Base-by-base conservation (phyloP, 2,113 vertebrate species). In the Neodon shergylaensis region DNA sequence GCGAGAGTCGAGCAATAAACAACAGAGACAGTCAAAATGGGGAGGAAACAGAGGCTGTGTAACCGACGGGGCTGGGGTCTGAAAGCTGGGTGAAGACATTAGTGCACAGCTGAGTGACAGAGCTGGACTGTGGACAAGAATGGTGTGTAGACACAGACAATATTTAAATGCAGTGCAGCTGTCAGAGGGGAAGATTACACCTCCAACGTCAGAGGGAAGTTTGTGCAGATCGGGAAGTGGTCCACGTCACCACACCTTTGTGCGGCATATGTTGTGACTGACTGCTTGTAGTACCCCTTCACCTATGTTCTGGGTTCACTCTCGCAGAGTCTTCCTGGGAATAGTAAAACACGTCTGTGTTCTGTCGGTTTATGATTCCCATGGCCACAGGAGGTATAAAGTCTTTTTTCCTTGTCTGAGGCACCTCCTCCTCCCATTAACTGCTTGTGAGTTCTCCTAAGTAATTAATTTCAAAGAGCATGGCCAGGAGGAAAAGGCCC, bases 111-210 rank as follows among this genome's bases (percentile, higher is more conserved):
- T 96, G 93, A 97, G 54, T 58, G 77, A 47, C 88, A 96, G 79
- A 77, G 93, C 31, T 10, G 89, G 84, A 58, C 93, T 66, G 65
- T 85, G 79, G 81, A 82, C 92, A 96, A 97, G 95, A 94, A 97
- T 92, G 87, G 94, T 96, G 96, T 96, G 95, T 52, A 88, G 86
- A 94, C 78, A 91, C 77, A 95, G 92, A 91, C 61, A 81, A 78
- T 91, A 54, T 95, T 94, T 92, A 96, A 84, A 94, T 92, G 92
- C 84, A 68, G 22, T 66, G 72, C 72, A 63, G 66, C 61, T 66
- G 77, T 90, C 73, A 39, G 42, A 77, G 82, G 65, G 77, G 83
- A 94, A 65, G 85, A 88, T 90, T 92, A 52, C 72, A 36, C 31
- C 42, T 47, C 70, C 70, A 84, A 54, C 74, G 16, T 86, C 2